Percentiles rank a stretch among this genome's conserved stretches.
phyloP scores from a whole-genome alignment of 2,888 invertebrate species.

The Enoplolaimus lenunculus region DNA sequence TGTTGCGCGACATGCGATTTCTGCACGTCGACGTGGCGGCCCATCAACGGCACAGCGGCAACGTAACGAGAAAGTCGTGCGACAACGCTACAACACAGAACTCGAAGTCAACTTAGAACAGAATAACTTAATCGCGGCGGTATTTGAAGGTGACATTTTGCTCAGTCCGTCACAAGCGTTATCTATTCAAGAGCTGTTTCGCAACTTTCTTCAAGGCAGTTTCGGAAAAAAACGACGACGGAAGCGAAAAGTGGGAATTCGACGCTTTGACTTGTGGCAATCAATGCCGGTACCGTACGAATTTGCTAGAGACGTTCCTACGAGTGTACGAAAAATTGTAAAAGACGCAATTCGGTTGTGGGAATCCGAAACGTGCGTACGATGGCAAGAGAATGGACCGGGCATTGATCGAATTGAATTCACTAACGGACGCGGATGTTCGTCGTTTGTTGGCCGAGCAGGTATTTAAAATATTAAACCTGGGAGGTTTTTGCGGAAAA shows the following conservation, averaged over 20 bases:
- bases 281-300: neutral
- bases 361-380: neutral
- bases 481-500: constrained; percentile 10
- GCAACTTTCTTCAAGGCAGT: neutral
- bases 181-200: neutral
- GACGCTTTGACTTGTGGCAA: neutral
- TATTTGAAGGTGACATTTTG: neutral
- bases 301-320: constrained; percentile 30
- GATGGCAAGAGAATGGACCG: neutral
- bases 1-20: too few relatives aligned
- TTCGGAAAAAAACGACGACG: neutral
- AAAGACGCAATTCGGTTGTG: too few relatives aligned
- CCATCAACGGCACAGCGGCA: too few relatives aligned
- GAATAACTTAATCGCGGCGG: neutral
- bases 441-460: neutral
- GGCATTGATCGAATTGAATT: neutral
- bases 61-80: too few relatives aligned
- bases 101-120: neutral
- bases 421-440: neutral
- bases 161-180: neutral
- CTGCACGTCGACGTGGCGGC: too few relatives aligned
- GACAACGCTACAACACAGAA: neutral
- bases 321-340: constrained; percentile 20
- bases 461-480: too few relatives aligned
- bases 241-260: neutral